Evolutionary conservation across 2,888 invertebrate genomes (phyloP), one percentile per base, ranked within the genome.

Genomic region (Parnassius smintheus): DNA sequence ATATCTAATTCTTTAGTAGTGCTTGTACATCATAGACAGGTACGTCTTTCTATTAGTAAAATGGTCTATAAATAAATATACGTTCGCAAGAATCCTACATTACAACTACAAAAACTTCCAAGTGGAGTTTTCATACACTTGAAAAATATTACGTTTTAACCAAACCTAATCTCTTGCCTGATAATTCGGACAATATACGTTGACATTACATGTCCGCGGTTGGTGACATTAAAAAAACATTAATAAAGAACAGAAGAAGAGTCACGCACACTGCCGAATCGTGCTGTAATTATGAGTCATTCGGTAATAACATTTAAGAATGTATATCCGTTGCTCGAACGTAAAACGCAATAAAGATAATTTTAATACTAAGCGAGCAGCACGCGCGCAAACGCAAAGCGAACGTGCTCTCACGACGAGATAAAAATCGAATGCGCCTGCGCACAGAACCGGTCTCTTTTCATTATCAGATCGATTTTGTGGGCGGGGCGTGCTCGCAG

Each of bases 391-490:
- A 73, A 71, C 79, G 80, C 80, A 73, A 80, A 82, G 75, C 74
- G 71, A 75, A 75, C 76, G 75, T 76, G 74, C 22, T 77, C 75
- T 77, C 81, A 79, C 78, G 79, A 77, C 74, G 72, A 83, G 86
- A 86, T 86, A 75, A 60, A 75, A 80, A 86, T 86, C 85, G 59
- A 51, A 70, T 70, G 77, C 84, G 81, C 82, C 72, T 71, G 81
- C 82, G 81, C 79, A 75, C 58, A 55, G 69, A 82, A 86, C 85
- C 72, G 75, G 87, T 86, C 69, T 77, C 67, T 62, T 77, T 77
- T 76, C 80, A 80, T 84, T 88, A 89, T 88, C 89, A 77, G 86
- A 87, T 88, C 87, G 82, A 88, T 89, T 77, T 77, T 74, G 80
- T 78, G 76, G 89, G 90, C 88, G 89, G 80, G 86, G 84, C 79